Conservation (phyloP, 2,797 vertebrate genomes). For the Gallinago solitaria region DNA sequence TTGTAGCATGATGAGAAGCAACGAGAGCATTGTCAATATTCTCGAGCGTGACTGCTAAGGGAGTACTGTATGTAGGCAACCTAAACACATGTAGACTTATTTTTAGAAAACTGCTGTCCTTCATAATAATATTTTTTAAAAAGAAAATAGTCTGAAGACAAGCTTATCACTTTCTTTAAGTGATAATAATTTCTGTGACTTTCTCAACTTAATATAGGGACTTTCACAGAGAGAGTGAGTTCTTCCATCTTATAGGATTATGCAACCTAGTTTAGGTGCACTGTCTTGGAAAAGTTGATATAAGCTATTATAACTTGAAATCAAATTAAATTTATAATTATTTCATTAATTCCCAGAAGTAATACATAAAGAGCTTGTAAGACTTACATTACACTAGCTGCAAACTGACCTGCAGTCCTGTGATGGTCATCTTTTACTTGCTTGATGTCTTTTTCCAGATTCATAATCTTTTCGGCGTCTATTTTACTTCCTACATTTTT, state of each 20-base stretch:
- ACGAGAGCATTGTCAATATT: not conserved
- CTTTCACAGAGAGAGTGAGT: not conserved
- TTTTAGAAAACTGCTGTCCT: not conserved
- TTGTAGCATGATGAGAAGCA: not conserved
- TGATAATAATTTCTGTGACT: not conserved
- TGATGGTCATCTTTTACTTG: constrained; percentile 68
- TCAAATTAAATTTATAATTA: not conserved
- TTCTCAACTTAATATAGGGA: not conserved
- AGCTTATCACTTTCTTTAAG: not conserved
- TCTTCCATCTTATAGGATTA: not conserved
- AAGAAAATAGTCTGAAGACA: not conserved
- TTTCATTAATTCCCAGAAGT: not conserved
- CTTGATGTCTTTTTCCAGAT: constrained; percentile 73
- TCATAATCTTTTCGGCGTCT: constrained; percentile 70
- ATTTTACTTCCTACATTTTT: constrained; percentile 75
- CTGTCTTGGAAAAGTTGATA: not conserved
- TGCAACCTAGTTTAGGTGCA: not conserved
- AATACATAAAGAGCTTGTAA: not conserved
- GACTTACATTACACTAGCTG: not conserved
- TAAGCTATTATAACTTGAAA: not conserved
- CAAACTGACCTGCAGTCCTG: constrained; percentile 78
- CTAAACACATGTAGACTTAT: not conserved
- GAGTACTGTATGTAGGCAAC: not conserved
- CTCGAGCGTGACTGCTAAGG: not conserved
- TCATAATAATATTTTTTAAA: not conserved